Evolutionary conservation across 2,797 vertebrate species (phyloP).

Genomic region (Pygocentrus nattereri): DNA sequence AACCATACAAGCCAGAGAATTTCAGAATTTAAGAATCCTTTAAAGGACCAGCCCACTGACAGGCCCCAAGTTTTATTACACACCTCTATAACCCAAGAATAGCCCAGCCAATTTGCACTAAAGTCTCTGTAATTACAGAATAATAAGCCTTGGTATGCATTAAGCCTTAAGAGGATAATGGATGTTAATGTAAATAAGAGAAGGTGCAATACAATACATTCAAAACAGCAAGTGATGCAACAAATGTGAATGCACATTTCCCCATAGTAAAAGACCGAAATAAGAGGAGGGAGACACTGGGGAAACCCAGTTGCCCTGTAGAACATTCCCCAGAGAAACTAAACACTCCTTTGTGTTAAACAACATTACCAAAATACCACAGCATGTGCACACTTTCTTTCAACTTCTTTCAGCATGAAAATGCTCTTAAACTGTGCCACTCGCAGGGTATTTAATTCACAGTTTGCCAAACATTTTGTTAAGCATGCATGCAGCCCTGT

Average conservation of each 20-base stretch:
- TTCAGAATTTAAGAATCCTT: too few species aligned
- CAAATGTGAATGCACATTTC: neutral
- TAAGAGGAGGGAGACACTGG: neutral
- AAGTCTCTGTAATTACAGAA: too few species aligned
- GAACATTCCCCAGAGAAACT: neutral
- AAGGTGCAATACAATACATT: neutral
- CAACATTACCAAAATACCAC: conserved; percentile 4
- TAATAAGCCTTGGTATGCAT: too few species aligned
- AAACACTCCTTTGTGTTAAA: neutral
- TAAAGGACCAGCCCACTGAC: too few species aligned
- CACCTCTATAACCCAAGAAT: too few species aligned
- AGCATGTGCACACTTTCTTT: neutral
- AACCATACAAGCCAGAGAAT: too few species aligned
- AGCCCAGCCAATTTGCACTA: too few species aligned
- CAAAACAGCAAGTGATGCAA: conserved; percentile 26
- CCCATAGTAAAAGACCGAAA: neutral
- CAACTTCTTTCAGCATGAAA: neutral
- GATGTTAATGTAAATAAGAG: neutral
- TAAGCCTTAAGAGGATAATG: too few species aligned
- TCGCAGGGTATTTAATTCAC: conserved; percentile 26
- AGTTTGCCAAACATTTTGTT: conserved; percentile 66
- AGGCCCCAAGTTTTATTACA: too few species aligned
- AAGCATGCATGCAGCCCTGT: conserved; percentile 52
- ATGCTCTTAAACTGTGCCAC: neutral
- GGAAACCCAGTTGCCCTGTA: conserved; percentile 2